Conservation (phyloP, 2,797 vertebrate genomes). For the Denticeps clupeoides region DNA sequence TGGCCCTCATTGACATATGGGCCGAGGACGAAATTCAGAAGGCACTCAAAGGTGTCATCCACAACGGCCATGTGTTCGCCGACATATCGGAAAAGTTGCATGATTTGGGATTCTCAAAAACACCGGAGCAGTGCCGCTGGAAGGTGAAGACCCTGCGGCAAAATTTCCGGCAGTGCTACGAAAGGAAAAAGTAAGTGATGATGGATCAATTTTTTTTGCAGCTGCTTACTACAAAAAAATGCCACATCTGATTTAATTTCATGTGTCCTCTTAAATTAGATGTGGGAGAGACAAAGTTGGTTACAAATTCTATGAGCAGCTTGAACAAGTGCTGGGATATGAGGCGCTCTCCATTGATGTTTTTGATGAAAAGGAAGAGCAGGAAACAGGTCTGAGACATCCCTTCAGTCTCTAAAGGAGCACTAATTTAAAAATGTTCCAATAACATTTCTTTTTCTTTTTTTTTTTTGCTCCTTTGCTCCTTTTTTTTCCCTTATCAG, state of each 20-base stretch:
- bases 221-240: background rate
- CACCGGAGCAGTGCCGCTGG: slow-evolving; percentile 69
- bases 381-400: slow-evolving; percentile 34
- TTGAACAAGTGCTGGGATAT: slow-evolving; percentile 47
- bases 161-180: slow-evolving; percentile 50
- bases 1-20: slow-evolving; percentile 67
- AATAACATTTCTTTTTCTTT: background rate
- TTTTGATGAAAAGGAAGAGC: slow-evolving; percentile 44
- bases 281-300: slow-evolving; percentile 37
- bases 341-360: slow-evolving; percentile 41
- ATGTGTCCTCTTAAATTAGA: slow-evolving; percentile 20
- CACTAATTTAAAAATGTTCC: too few species aligned
- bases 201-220: background rate
- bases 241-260: background rate
- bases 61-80: slow-evolving; percentile 66
- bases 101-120: slow-evolving; percentile 56
- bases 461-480: background rate
- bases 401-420: too few species aligned
- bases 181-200: slow-evolving; percentile 48
- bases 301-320: slow-evolving; percentile 48
- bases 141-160: slow-evolving; percentile 60
- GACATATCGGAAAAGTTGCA: slow-evolving; percentile 62
- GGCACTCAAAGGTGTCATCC: slow-evolving; percentile 57
- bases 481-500: background rate
- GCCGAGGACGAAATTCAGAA: slow-evolving; percentile 66